phyloP scores from a whole-genome alignment of 2,113 vertebrate genomes.

The Cololabis saira region DNA sequence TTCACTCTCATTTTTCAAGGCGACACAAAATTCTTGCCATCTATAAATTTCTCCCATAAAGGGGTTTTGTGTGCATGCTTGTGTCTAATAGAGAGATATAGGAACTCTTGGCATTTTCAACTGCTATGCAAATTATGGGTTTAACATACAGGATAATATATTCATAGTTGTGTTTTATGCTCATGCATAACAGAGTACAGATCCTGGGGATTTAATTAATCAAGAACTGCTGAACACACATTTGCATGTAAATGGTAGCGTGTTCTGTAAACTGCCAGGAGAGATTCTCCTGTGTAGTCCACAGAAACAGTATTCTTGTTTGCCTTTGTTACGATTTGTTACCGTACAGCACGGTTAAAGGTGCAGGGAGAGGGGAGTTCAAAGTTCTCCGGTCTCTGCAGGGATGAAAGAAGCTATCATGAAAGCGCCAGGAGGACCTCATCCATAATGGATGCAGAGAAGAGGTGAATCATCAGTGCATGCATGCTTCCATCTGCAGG shows the following conservation, averaged over 20 bases:
- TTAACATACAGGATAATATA: constrained; percentile 61
- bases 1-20: constrained; percentile 55
- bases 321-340: constrained; percentile 45
- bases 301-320: constrained; percentile 31
- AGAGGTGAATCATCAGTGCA: constrained; percentile 45
- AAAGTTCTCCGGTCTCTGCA: constrained; percentile 53
- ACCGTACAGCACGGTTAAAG: constrained; percentile 13
- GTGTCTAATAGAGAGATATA: neutral
- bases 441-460: constrained; percentile 63
- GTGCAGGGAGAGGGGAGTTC: constrained; percentile 45
- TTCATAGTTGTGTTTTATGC: constrained; percentile 68
- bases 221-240: constrained; percentile 70
- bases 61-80: constrained; percentile 6
- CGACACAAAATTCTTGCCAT: constrained; percentile 58
- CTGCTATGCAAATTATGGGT: constrained; percentile 22
- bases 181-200: constrained; percentile 57
- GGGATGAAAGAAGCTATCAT: constrained; percentile 61
- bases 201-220: constrained; percentile 62
- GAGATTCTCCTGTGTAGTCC: constrained; percentile 11
- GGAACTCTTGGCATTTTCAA: constrained; percentile 24
- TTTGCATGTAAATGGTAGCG: constrained; percentile 45
- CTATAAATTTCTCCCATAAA: constrained; percentile 65
- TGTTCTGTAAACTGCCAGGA: constrained; percentile 59
- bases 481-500: constrained; percentile 41
- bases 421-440: constrained; percentile 55